Conservation (phyloP, 2,113 vertebrate genomes). For the Brachypteracias leptosomus region DNA sequence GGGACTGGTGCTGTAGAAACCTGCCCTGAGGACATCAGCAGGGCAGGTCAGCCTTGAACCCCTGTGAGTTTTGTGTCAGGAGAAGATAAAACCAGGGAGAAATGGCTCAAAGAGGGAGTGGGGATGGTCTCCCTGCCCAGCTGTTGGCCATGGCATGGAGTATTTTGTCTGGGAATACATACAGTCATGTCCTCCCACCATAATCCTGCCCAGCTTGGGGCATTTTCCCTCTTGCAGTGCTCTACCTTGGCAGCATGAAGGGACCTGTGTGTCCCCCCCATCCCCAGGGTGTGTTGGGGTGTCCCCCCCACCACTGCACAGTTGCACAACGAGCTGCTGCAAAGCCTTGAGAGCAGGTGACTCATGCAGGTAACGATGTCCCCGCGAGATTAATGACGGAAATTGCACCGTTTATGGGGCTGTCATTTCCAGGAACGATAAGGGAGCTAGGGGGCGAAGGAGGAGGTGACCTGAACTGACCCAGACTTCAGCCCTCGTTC, state of each 20-base stretch:
- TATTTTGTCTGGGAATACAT: neutral
- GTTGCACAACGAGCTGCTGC: neutral
- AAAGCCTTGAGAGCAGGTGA: neutral
- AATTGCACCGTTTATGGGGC: neutral
- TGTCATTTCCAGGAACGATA: neutral
- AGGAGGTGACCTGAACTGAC: neutral
- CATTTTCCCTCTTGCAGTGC: neutral
- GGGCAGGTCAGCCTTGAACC: neutral
- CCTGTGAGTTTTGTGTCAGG: neutral
- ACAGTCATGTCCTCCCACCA: accelerated
- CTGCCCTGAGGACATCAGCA: neutral
- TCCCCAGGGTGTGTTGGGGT: neutral
- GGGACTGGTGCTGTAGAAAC: neutral
- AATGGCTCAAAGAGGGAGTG: neutral
- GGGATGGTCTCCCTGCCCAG: neutral
- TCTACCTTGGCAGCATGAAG: neutral
- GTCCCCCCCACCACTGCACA: accelerated
- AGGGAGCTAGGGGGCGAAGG: neutral
- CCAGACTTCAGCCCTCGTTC: neutral
- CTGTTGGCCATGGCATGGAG: accelerated
- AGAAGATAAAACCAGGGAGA: neutral
- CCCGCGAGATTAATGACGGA: accelerated
- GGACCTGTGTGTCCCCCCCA: neutral
- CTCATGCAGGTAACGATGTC: accelerated
- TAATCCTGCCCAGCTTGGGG: neutral